A percentile compares a stretch with the other conserved stretches of the same genome.
Evolutionary conservation across 2,888 invertebrate species (phyloP).

Genomic region (Diarsia mendica): DNA sequence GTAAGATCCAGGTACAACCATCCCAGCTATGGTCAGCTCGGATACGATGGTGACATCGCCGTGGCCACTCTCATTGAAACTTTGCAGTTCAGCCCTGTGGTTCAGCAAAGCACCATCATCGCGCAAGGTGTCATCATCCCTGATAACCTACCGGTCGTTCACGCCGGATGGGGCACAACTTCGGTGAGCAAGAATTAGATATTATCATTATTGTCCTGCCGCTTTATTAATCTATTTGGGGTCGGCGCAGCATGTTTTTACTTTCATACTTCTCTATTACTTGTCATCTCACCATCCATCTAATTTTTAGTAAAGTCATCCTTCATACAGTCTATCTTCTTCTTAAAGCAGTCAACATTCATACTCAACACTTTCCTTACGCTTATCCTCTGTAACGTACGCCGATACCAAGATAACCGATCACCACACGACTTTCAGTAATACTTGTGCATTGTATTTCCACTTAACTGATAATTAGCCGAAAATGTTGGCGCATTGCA

Average conservation of each 20-base stretch:
- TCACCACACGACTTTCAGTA: not conserved
- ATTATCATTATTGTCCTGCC: not conserved
- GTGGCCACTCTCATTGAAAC: slow-evolving; percentile 64
- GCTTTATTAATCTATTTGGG: not conserved
- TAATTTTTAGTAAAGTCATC: not conserved
- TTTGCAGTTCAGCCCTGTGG: slow-evolving; percentile 63
- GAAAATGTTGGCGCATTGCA: not conserved
- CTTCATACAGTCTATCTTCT: not conserved
- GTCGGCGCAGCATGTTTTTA: not conserved
- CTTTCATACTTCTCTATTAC: not conserved
- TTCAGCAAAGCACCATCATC: slow-evolving; percentile 68
- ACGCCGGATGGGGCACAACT: slow-evolving; percentile 78
- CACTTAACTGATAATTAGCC: not conserved
- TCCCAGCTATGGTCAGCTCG: slow-evolving; percentile 66
- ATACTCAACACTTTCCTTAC: not conserved
- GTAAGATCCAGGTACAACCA: slow-evolving; percentile 70
- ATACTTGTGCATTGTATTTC: not conserved
- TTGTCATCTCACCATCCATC: not conserved
- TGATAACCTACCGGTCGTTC: slow-evolving; percentile 68
- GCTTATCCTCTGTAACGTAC: not conserved
- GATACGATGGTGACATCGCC: slow-evolving; percentile 74
- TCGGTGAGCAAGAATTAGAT: slow-evolving; percentile 64
- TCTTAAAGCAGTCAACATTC: not conserved
- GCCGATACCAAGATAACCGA: not conserved
- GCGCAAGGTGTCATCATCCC: slow-evolving; percentile 57